These are phyloP conservation scores for Atta texana DNA, from an alignment of 1,140 invertebrate species.

Conservation along the genomic window DNA sequence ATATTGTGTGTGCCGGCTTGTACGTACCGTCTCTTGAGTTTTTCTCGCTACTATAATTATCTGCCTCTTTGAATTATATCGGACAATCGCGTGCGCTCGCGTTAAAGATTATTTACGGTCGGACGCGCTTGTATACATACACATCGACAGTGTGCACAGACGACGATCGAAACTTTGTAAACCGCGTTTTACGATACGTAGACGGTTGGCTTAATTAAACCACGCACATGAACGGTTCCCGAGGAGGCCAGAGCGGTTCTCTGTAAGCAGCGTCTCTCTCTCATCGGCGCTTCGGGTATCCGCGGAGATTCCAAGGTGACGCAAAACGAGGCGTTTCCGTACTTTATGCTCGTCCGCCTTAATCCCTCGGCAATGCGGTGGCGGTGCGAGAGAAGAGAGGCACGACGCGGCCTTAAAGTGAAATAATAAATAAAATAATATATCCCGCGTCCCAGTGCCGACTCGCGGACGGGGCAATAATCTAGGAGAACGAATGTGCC, in stretches of 20 bases:
- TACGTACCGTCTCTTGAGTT: slow-evolving; percentile 4
- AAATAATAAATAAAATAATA: slow-evolving; percentile 78
- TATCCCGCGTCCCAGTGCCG: slow-evolving; percentile 55
- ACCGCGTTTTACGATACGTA: slow-evolving; percentile 55
- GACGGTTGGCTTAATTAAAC: slow-evolving; percentile 69
- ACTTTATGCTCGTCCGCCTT: slow-evolving; percentile 70
- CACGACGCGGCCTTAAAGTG: slow-evolving; percentile 60
- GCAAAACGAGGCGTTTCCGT: slow-evolving; percentile 64
- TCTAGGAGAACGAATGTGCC: slow-evolving; percentile 75
- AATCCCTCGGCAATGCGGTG: slow-evolving; percentile 59
- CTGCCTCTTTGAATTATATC: slow-evolving; percentile 13
- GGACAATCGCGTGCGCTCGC: slow-evolving; percentile 11
- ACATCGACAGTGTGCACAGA: not conserved
- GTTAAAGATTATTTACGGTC: slow-evolving; percentile 40
- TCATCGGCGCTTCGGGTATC: slow-evolving; percentile 26
- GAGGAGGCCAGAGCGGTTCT: not conserved
- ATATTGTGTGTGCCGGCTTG: not conserved
- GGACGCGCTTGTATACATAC: not conserved
- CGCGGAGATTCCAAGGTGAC: slow-evolving; percentile 61
- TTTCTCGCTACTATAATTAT: slow-evolving; percentile 19
- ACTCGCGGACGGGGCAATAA: slow-evolving; percentile 70
- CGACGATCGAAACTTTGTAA: slow-evolving; percentile 56
- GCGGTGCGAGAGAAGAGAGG: not conserved
- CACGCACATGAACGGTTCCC: slow-evolving; percentile 48
- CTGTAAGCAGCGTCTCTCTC: slow-evolving; percentile 12